Base-by-base conservation (phyloP, 2,888 invertebrate species). In the Stictocephala bisonia region DNA sequence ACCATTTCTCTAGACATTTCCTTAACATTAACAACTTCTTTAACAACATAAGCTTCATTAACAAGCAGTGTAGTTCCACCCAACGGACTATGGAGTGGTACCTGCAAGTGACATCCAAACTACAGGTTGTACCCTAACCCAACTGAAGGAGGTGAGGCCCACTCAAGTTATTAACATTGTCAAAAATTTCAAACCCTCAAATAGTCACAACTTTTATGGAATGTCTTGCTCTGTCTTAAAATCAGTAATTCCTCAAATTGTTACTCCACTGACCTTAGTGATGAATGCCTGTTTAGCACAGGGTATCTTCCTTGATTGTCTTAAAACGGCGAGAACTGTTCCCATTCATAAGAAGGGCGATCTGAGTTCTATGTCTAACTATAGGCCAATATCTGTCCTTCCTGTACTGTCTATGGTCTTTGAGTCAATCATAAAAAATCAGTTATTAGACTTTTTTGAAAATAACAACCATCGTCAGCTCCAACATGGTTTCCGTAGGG, bases 401-500 rank as follows among this genome's bases (percentile, higher is more conserved):
- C 60, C 60, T 3, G 40, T 40, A 2, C 27, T 60, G 60, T 60
- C 60, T 13, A 60, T 35, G 22, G 35, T 60, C 22, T 13, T 35
- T 22, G 29, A 50, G 31, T 41, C 67, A 18, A 20, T 50, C 2
- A 18, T 50, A 15, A 68, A 68, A 31, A 18, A 6, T 18, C 67
- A 68, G 15, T 24, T 50, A 11, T 27, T n/a, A 3, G 31, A 29
- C 31, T 68, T 50, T 22, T 50, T 68, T 41, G 50, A 68, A 29
- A 18, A 41, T 13, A 20, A 68, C 22, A 9, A 50, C 13, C 18
- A 48, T 20, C 50, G 44, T 27, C 48, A 50, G 3, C 26, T n/a
- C 3, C 50, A 50, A 68, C 50, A 68, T 29, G 67, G 67, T n/a
- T 68, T 68, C n/a, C 26, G 67, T 7, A 20, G 6, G n/a, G 50